Base-by-base conservation (phyloP, 2,113 vertebrate genomes). In the Pterophyllum scalare region DNA sequence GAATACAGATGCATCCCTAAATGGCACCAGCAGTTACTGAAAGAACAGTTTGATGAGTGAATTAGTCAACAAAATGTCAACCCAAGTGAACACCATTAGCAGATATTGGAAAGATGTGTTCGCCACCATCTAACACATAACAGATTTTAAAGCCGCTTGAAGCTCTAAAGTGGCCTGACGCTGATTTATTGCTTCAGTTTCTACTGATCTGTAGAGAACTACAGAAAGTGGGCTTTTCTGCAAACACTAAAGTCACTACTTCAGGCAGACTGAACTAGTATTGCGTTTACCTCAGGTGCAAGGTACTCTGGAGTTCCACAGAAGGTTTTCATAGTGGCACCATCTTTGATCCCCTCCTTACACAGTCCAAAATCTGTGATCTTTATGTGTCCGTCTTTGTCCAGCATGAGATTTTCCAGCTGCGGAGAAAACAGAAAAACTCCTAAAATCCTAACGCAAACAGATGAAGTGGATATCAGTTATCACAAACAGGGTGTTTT, bases 361-460 rank as follows among this genome's bases (percentile, higher is more conserved):
- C 97, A 99, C 19, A 99, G 93, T 17, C 98, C 98, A 0, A 99
- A 99, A 86, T 99, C 98, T 0, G 98, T 99, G 93, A 99, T 99
- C 88, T 98, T 99, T 89, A 99, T 97, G 92, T 99, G 98, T 2
- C 98, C 98, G 0, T 98, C 98, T 89, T 99, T 98, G 85, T 98
- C 98, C 96, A 98, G 95, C 97, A 98, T 97, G 52, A 99, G 97
- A 80, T 99, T 99, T 87, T 99, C 98, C 96, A 99, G 95, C 98
- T 99, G 84, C 26, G 24, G 26, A 52, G 6, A 40, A 33, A 64
- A 80, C 11, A 65, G 31, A 82, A 65, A 35, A 72, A 40, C 5
- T n/a, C 46, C 28, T 52, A n/a, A 72, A 17, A 72, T 52, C 17
- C 26, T 46, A 31, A 56, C 4, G 20, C 52, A 56, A 72, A 26